Conservation (phyloP, 2,888 invertebrate genomes). For the Cistogaster globosa region DNA sequence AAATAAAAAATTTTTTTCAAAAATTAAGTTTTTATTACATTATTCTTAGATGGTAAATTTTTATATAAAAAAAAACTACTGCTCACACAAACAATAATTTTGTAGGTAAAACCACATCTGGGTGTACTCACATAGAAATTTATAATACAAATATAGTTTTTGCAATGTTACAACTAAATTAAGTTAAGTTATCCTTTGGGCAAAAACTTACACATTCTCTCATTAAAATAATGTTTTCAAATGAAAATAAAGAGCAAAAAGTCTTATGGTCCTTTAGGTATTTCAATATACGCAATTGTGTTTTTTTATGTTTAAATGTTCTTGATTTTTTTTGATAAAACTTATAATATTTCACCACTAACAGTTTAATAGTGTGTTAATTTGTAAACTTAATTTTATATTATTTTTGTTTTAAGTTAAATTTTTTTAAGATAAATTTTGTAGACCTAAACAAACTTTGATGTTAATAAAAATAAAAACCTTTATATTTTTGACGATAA, state of each 20-base stretch:
- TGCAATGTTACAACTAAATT: constrained; percentile 45
- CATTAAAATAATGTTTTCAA: constrained; percentile 31
- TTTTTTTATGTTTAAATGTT: background rate
- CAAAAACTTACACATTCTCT: constrained; percentile 38
- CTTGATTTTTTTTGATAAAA: too few species aligned
- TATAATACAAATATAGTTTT: background rate
- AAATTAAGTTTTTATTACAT: too few species aligned
- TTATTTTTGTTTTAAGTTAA: too few species aligned
- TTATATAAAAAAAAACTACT: too few species aligned
- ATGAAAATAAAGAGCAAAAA: background rate
- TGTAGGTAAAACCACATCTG: too few species aligned
- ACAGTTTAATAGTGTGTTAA: constrained; percentile 57
- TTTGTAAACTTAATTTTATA: constrained; percentile 50
- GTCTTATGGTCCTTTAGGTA: background rate
- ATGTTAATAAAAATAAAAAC: too few species aligned
- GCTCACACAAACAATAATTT: too few species aligned
- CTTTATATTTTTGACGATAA: background rate
- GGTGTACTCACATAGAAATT: too few species aligned
- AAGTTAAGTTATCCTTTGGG: constrained; percentile 61
- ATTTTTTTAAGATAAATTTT: too few species aligned
- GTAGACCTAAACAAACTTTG: too few species aligned
- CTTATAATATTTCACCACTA: background rate
- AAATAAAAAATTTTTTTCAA: too few species aligned
- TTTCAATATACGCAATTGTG: background rate
- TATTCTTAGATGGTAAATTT: too few species aligned